Evolutionary conservation across 1,140 invertebrate genomes (phyloP).

Genomic region (Drosophila yakuba): DNA sequence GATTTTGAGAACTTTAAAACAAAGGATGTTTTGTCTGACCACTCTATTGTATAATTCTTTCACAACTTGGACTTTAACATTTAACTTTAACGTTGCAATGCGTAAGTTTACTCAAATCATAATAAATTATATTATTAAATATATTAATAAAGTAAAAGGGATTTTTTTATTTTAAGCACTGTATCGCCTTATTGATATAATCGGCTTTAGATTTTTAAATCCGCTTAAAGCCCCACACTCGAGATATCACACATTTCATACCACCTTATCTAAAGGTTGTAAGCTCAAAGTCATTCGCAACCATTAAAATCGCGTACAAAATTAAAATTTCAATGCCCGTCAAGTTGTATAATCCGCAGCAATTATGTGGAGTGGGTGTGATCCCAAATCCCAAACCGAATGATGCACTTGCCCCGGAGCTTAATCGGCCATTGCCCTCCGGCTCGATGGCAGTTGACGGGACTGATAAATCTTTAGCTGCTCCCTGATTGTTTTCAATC

Average conservation of each 20-base stretch:
- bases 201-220: neutral
- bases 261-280: neutral
- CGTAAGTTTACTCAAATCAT: too few species aligned
- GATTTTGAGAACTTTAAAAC: too few species aligned
- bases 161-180: too few species aligned
- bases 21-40: too few species aligned
- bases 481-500: slow-evolving; percentile 59
- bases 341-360: slow-evolving; percentile 31
- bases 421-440: slow-evolving; percentile 44
- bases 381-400: slow-evolving; percentile 5
- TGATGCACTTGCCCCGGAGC: slow-evolving; percentile 19
- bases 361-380: slow-evolving; percentile 8
- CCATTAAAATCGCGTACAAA: neutral
- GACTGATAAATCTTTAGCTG: slow-evolving; percentile 36
- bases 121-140: too few species aligned
- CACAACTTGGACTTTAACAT: too few species aligned
- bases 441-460: slow-evolving; percentile 21
- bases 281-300: neutral
- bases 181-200: too few species aligned
- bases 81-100: too few species aligned
- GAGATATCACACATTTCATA: neutral
- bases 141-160: too few species aligned
- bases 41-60: too few species aligned
- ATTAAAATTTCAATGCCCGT: slow-evolving; percentile 25
- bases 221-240: neutral